Evolutionary conservation across 2,797 vertebrate genomes (phyloP).

Genomic region (Psittacula derbiana): DNA sequence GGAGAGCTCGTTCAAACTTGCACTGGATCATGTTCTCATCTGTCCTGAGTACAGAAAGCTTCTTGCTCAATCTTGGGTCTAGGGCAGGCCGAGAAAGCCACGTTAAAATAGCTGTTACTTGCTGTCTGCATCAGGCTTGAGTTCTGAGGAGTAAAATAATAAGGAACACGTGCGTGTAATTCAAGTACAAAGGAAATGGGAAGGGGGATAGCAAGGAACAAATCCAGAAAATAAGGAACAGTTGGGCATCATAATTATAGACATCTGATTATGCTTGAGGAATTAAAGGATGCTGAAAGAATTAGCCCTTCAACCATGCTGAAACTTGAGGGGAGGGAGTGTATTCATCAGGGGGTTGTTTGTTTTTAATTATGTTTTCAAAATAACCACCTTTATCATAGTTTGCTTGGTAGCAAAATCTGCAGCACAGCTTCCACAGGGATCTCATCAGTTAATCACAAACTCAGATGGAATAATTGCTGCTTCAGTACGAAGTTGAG

Average conservation of each 20-base stretch:
- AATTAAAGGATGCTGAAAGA: constrained; percentile 1
- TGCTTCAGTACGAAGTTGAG: neutral
- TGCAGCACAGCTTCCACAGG: neutral
- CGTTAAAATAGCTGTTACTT: neutral
- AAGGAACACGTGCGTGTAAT: constrained; percentile 49
- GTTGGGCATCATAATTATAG: constrained; percentile 49
- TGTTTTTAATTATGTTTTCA: neutral
- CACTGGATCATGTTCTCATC: accelerated
- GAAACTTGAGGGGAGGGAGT: neutral
- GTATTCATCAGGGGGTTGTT: neutral
- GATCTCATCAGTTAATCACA: neutral
- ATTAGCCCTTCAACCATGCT: constrained; percentile 14
- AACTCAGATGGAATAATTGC: neutral
- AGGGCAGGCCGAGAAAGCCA: neutral
- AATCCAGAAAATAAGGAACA: constrained; percentile 59
- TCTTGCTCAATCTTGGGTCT: neutral
- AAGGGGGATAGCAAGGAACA: constrained; percentile 5
- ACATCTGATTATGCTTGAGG: constrained; percentile 43
- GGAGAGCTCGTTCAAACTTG: neutral
- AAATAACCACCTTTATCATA: neutral
- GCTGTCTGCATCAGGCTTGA: neutral
- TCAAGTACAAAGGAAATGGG: constrained; percentile 56
- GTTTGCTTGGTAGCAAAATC: neutral
- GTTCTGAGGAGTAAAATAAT: constrained; percentile 30
- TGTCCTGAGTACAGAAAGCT: neutral